Conservation (phyloP, 2,888 invertebrate genomes). For the Drosophila anomelani region DNA sequence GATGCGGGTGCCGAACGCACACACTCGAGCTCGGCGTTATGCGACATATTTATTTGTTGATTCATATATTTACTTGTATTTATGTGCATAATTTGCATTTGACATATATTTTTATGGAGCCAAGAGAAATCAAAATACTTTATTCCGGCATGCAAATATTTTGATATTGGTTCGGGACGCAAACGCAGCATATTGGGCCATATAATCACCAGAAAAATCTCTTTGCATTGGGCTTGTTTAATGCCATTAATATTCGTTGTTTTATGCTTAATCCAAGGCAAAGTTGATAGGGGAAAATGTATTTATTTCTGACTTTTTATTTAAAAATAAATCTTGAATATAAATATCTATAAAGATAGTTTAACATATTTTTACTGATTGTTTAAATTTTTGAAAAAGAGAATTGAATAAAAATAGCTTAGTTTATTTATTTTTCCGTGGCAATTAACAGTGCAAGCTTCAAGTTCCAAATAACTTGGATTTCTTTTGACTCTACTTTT, state of each 20-base stretch:
- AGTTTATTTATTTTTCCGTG: not conserved
- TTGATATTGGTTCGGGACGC: slow-evolving; percentile 9
- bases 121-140: slow-evolving; percentile 47
- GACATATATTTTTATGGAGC: slow-evolving; percentile 75
- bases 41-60: slow-evolving; percentile 72
- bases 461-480: not conserved
- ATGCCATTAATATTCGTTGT: not conserved
- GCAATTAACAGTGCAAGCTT: not conserved
- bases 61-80: slow-evolving; percentile 62
- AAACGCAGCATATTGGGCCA: not conserved
- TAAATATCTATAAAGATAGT: not conserved
- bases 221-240: slow-evolving; percentile 2
- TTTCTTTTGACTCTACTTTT: not conserved
- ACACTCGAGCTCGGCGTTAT: slow-evolving; percentile 42
- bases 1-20: slow-evolving; percentile 19
- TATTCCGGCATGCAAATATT: slow-evolving; percentile 19
- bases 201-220: slow-evolving; percentile 25
- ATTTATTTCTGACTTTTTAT: not conserved
- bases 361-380: not conserved
- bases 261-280: not conserved
- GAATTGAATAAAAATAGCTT: not conserved
- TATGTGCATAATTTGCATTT: slow-evolving; percentile 77
- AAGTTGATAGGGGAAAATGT: not conserved
- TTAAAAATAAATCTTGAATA: not conserved
- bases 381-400: not conserved